Evolutionary conservation across 2,797 vertebrate species (phyloP), one percentile per base, ranked within the genome.

Genomic region (Lepilemur ruficaudatus): DNA sequence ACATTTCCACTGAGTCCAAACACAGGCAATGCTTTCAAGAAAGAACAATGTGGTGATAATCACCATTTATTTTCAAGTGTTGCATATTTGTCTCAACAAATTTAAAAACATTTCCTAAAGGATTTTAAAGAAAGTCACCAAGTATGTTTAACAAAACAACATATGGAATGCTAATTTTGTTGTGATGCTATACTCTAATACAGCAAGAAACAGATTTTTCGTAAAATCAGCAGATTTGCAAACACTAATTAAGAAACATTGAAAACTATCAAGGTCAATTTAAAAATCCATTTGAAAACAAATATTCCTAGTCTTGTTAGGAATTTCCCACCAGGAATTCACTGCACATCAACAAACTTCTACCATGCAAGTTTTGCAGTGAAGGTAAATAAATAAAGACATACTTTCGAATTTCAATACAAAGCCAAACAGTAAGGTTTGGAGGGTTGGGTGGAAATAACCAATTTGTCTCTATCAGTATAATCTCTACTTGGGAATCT

Each of bases 161-260:
- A 97, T 98, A 98, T 97, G 97, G 97, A 98, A 97, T 97, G 97
- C 97, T 97, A 98, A 97, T 98, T 98, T 97, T 97, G 97, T 97
- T 97, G 85, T 97, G 97, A 97, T 97, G 96, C 94, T 97, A 96
- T 95, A 96, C 90, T 95, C 95, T 98, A 97, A 97, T 97, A 97
- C 95, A 96, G 96, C 94, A 97, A 97, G 96, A 97, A 98, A 97
- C 97, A 98, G 97, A 97, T 96, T 98, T 97, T 97, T 97, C 63
- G 14, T 96, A 96, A 97, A 97, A 97, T 98, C 95, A 98, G 97
- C 97, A 98, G 97, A 98, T 97, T 96, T 98, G 95, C 95, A 97
- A 97, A 97, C 97, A 97, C 97, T 97, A 97, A 97, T 98, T 98
- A 98, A 95, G 96, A 97, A 97, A 97, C 97, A 97, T 6, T 93